phyloP scores from a whole-genome alignment of 2,797 vertebrate genomes.

The Spinus olivaceus region DNA sequence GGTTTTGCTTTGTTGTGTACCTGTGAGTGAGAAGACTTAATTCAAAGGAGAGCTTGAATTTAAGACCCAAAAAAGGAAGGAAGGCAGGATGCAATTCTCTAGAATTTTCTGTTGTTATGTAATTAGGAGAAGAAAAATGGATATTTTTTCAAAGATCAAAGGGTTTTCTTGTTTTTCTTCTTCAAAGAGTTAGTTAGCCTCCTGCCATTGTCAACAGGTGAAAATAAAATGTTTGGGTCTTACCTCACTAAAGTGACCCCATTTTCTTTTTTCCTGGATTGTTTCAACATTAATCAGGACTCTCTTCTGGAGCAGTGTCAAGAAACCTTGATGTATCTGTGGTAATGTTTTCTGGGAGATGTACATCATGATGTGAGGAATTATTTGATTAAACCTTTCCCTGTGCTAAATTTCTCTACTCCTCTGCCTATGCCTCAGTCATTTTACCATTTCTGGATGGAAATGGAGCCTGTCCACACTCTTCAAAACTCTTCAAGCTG shows the following conservation, averaged over 20 bases:
- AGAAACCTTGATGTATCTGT: background rate
- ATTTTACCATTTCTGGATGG: background rate
- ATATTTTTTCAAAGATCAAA: background rate
- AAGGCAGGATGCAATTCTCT: background rate
- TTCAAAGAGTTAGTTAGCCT: background rate
- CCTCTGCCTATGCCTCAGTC: background rate
- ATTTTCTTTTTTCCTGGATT: background rate
- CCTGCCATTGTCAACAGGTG: background rate
- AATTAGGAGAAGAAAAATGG: background rate
- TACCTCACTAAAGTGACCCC: background rate
- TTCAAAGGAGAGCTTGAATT: background rate
- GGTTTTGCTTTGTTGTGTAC: background rate
- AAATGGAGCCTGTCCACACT: background rate
- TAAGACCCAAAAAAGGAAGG: background rate
- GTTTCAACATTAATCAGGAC: background rate
- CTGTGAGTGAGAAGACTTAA: background rate
- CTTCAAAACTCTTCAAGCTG: background rate
- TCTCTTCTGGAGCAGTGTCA: background rate
- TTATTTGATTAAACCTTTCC: background rate
- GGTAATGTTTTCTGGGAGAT: background rate
- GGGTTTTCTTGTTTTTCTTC: background rate
- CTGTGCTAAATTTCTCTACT: background rate
- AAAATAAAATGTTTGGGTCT: background rate
- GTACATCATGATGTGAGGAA: background rate
- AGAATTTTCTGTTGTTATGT: background rate